Conservation (phyloP, 1,140 invertebrate genomes). For the Hyles vespertilio region DNA sequence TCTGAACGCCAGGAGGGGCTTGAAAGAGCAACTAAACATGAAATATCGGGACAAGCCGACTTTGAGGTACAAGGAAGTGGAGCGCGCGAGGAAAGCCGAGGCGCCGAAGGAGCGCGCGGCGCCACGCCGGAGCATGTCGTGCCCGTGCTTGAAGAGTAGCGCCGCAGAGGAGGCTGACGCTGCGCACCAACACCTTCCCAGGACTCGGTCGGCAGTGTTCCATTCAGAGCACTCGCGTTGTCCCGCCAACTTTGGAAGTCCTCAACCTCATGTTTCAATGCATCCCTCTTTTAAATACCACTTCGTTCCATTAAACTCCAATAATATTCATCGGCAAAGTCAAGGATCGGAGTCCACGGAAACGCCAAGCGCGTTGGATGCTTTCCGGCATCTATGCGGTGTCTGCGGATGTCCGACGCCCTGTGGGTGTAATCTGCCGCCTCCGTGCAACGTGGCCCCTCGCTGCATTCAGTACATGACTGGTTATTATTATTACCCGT, state of each 20-base stretch:
- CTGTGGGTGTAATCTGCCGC: slow-evolving; percentile 44
- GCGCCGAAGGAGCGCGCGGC: too few relatives aligned
- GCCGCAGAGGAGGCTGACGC: too few relatives aligned
- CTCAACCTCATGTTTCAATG: too few relatives aligned
- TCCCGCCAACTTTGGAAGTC: too few relatives aligned
- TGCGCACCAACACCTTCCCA: slow-evolving; percentile 2
- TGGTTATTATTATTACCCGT: slow-evolving; percentile 66
- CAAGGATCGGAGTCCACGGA: slow-evolving; percentile 8
- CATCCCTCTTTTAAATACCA: too few relatives aligned
- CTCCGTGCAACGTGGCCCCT: slow-evolving; percentile 49
- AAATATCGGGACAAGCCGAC: neutral
- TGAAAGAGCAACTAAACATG: slow-evolving; percentile 8
- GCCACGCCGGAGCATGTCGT: slow-evolving; percentile 6
- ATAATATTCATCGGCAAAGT: too few relatives aligned
- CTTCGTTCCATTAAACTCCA: too few relatives aligned
- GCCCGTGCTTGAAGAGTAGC: slow-evolving; percentile 2
- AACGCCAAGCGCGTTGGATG: neutral
- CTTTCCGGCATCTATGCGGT: slow-evolving; percentile 36
- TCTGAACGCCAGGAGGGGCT: slow-evolving; percentile 8
- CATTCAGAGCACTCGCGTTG: neutral
- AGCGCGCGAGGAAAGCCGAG: neutral
- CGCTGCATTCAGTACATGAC: slow-evolving; percentile 62
- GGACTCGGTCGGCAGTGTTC: slow-evolving; percentile 2
- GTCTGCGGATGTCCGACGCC: slow-evolving; percentile 33
- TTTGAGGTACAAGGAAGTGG: slow-evolving; percentile 2